Percentiles rank a stretch among this genome's conserved stretches.
phyloP scores from a whole-genome alignment of 2,888 invertebrate genomes.

The Frankliniella fusca region DNA sequence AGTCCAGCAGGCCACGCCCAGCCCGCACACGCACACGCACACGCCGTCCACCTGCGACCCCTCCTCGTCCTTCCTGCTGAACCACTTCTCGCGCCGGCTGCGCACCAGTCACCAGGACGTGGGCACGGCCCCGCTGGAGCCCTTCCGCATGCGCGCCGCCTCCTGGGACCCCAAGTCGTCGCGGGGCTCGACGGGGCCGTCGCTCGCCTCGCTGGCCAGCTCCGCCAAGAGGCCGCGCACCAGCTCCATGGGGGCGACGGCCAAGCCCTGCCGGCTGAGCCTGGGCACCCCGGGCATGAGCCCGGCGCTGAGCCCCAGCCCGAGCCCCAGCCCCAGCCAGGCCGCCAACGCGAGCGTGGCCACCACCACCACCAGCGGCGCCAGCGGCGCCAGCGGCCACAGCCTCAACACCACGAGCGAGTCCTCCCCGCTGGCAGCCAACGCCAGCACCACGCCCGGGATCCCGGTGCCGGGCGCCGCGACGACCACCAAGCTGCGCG shows the following conservation, averaged over 20 bases:
- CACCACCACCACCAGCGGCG: no score
- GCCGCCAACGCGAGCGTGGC: no score
- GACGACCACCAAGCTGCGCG: background rate
- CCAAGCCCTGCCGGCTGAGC: conserved; percentile 34
- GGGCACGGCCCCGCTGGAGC: conserved; percentile 20
- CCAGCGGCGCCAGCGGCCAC: no score
- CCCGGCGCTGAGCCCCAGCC: background rate
- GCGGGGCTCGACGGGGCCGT: conserved; percentile 31
- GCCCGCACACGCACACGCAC: background rate
- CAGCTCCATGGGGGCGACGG: conserved; percentile 41
- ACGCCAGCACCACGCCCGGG: background rate
- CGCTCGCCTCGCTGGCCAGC: conserved; percentile 34
- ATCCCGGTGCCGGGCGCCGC: background rate
- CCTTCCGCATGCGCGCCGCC: conserved; percentile 41
- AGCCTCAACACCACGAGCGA: no score
- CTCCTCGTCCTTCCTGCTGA: background rate
- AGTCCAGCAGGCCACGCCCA: background rate
- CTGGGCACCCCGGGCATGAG: background rate
- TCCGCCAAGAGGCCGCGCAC: conserved; percentile 39
- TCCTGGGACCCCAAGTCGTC: conserved; percentile 40
- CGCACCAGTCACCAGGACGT: background rate
- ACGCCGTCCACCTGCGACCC: background rate
- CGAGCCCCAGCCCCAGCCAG: background rate
- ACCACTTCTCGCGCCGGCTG: conserved; percentile 9
- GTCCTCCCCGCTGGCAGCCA: no score